Percentiles rank a stretch among this genome's conserved stretches.
Evolutionary conservation across 2,797 vertebrate species (phyloP).

Genomic region (Sebastes matsubarae): DNA sequence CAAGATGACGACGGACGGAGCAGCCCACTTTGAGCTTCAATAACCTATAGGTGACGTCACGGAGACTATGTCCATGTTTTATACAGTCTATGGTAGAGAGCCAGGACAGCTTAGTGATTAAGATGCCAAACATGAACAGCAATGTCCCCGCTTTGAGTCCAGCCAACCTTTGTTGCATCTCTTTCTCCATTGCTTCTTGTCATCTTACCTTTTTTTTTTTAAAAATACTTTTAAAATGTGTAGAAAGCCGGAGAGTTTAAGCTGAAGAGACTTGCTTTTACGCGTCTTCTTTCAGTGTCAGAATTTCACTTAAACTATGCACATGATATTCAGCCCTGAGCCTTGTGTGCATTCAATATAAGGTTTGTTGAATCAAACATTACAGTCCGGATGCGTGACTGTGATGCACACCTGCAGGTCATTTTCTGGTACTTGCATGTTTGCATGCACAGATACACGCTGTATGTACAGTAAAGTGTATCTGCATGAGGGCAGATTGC

Average conservation of each 20-base stretch:
- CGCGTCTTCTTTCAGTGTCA: background rate
- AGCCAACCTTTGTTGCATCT: background rate
- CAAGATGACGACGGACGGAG: too few relatives aligned
- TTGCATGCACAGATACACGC: background rate
- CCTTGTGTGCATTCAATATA: background rate
- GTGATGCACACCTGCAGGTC: background rate
- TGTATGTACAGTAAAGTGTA: background rate
- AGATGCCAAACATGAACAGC: background rate
- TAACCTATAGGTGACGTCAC: too few relatives aligned
- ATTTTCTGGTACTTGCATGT: background rate
- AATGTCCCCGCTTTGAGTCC: background rate
- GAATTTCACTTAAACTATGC: background rate
- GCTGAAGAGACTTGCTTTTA: background rate
- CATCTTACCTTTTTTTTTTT: background rate
- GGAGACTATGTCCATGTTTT: too few relatives aligned
- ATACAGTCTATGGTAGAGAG: background rate
- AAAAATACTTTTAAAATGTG: background rate
- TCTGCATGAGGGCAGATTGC: background rate
- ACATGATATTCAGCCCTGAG: background rate
- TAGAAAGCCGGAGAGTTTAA: background rate
- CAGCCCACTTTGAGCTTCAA: too few relatives aligned
- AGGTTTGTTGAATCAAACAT: background rate
- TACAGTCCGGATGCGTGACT: background rate
- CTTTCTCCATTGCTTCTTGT: background rate
- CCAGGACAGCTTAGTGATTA: background rate